A percentile compares a stretch with the other conserved stretches of the same genome.
Evolutionary conservation across 2,797 vertebrate species (phyloP).

Genomic region (Discoglossus pictus): DNA sequence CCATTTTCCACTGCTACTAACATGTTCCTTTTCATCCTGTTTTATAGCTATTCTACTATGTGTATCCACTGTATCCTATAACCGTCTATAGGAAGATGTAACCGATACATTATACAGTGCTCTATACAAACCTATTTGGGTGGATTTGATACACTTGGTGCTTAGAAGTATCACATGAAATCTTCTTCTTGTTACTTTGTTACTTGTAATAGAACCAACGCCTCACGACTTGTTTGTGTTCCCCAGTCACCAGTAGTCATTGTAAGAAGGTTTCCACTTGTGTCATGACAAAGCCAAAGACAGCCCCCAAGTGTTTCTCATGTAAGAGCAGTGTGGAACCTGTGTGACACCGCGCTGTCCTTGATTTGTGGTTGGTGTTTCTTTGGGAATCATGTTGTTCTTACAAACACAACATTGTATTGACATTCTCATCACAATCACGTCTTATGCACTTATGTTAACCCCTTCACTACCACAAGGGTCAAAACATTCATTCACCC

Average conservation of each 20-base stretch:
- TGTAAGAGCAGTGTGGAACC: slow-evolving; percentile 79
- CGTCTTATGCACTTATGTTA: neutral
- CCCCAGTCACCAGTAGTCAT: slow-evolving; percentile 81
- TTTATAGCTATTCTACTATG: too few relatives aligned
- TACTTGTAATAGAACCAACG: slow-evolving; percentile 43
- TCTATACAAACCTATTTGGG: too few relatives aligned
- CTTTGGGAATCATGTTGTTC: slow-evolving; percentile 16
- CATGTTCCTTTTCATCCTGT: neutral
- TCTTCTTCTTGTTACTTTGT: slow-evolving; percentile 14
- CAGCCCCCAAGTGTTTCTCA: slow-evolving; percentile 85
- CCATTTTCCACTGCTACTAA: neutral
- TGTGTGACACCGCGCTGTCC: slow-evolving; percentile 51
- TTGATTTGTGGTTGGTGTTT: slow-evolving; percentile 46
- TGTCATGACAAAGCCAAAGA: slow-evolving; percentile 85
- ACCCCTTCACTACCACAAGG: slow-evolving; percentile 25
- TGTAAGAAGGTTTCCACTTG: slow-evolving; percentile 89
- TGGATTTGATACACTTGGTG: too few relatives aligned
- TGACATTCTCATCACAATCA: neutral
- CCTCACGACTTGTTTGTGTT: slow-evolving; percentile 69
- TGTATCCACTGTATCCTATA: too few relatives aligned
- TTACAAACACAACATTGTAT: slow-evolving; percentile 4
- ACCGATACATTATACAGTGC: too few relatives aligned
- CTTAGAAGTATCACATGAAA: neutral
- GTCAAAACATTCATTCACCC: too few relatives aligned
- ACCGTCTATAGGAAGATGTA: too few relatives aligned